Percentiles rank a stretch among this genome's conserved stretches.
Conservation (phyloP, 2,888 invertebrate species). For the Chrysolina haemoptera region DNA sequence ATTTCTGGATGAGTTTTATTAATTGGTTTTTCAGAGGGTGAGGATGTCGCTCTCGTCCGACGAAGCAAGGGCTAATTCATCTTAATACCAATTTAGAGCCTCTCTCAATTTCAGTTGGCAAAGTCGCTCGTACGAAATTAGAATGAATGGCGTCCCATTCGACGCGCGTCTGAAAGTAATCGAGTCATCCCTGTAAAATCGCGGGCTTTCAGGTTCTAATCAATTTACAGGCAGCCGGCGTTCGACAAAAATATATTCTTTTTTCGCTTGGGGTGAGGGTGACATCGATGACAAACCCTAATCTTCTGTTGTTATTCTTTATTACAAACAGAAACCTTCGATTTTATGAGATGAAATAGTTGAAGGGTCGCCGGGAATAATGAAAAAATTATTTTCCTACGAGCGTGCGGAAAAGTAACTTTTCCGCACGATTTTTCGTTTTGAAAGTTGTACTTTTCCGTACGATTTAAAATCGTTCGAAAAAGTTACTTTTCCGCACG, state of each 20-base stretch:
- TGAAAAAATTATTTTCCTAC: too few species aligned
- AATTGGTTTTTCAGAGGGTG: constrained; percentile 43
- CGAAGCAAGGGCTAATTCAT: constrained; percentile 53
- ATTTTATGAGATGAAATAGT: too few species aligned
- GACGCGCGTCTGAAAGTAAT: constrained; percentile 58
- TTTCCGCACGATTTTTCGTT: too few species aligned
- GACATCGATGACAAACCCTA: background rate
- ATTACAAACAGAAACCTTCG: background rate
- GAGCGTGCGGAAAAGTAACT: too few species aligned
- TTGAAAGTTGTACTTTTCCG: too few species aligned
- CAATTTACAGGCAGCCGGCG: constrained; percentile 53
- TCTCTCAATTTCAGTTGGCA: constrained; percentile 52
- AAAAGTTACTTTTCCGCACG: too few species aligned
- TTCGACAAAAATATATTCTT: constrained; percentile 8
- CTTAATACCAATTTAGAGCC: constrained; percentile 56
- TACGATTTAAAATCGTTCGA: too few species aligned
- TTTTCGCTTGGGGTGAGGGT: background rate
- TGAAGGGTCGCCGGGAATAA: too few species aligned
- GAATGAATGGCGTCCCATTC: constrained; percentile 60
- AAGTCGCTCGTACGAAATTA: constrained; percentile 57
- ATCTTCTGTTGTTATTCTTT: background rate
- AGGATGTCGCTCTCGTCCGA: constrained; percentile 28
- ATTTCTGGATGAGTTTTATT: constrained; percentile 51
- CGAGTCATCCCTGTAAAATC: constrained; percentile 62
- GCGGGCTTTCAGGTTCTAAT: constrained; percentile 58